These are phyloP conservation scores for Probaryconus sp. DNA, from an alignment of 1,140 invertebrate species.

Conservation along the genomic window DNA sequence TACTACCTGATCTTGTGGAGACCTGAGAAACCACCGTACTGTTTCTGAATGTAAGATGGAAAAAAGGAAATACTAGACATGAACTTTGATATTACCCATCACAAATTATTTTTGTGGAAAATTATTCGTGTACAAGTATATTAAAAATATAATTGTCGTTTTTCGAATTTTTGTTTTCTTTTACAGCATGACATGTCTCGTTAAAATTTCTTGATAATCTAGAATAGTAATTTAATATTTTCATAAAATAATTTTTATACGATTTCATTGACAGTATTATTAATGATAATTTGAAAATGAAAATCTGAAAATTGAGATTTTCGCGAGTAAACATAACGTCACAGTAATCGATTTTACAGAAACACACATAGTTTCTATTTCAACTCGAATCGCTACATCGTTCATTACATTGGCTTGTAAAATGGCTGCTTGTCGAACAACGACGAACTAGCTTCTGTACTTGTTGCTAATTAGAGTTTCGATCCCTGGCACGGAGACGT, in stretches of 20 bases:
- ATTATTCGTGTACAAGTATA: neutral
- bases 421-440: constrained; percentile 42
- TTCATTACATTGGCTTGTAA: constrained; percentile 33
- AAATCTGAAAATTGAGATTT: neutral
- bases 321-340: neutral
- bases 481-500: constrained; percentile 7
- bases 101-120: neutral
- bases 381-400: constrained; percentile 6
- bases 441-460: constrained; percentile 20
- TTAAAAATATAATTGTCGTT: constrained; percentile 1
- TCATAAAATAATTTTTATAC: too few relatives aligned
- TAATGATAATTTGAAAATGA: too few relatives aligned
- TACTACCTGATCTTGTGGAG: constrained; percentile 44
- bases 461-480: constrained; percentile 23
- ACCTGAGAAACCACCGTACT: constrained; percentile 22
- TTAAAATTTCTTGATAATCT: too few relatives aligned
- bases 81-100: constrained; percentile 9
- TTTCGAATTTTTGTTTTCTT: too few relatives aligned
- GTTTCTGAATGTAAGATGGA: constrained; percentile 50
- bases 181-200: too few relatives aligned
- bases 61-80: constrained; percentile 12
- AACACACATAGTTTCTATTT: constrained; percentile 13
- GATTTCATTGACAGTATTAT: too few relatives aligned
- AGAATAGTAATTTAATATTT: too few relatives aligned
- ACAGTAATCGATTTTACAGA: constrained; percentile 10